Evolutionary conservation across 2,113 vertebrate species (phyloP).

Genomic region (Pituophis catenifer): DNA sequence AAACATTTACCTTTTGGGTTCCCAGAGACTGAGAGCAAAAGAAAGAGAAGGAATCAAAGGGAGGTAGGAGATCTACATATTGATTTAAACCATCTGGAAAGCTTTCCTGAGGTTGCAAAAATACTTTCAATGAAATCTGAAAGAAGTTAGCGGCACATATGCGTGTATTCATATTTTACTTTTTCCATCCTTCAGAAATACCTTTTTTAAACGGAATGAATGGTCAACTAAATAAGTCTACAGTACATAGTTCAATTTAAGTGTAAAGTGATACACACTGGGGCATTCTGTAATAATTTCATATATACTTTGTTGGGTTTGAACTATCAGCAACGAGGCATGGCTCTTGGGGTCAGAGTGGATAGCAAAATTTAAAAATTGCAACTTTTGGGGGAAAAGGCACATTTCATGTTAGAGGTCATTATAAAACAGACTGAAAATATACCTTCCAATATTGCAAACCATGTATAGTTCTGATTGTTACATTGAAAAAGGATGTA

Average conservation of each 20-base stretch:
- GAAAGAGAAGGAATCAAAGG: neutral
- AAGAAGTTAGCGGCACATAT: neutral
- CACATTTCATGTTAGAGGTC: neutral
- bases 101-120: neutral
- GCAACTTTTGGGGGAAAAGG: neutral
- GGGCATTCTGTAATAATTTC: neutral
- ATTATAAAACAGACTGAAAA: neutral
- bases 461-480: neutral
- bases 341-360: neutral
- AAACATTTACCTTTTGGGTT: slow-evolving; percentile 18
- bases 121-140: slow-evolving; percentile 10
- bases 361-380: neutral
- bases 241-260: neutral
- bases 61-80: neutral
- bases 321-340: neutral
- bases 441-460: neutral
- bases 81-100: slow-evolving; percentile 6
- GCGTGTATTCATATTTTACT: neutral
- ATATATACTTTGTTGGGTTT: neutral
- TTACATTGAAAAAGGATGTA: neutral
- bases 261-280: neutral
- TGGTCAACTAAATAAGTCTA: neutral
- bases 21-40: neutral
- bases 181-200: neutral
- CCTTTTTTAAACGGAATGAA: neutral